phyloP scores from a whole-genome alignment of 2,113 vertebrate species.

The Spilogale gracilis region DNA sequence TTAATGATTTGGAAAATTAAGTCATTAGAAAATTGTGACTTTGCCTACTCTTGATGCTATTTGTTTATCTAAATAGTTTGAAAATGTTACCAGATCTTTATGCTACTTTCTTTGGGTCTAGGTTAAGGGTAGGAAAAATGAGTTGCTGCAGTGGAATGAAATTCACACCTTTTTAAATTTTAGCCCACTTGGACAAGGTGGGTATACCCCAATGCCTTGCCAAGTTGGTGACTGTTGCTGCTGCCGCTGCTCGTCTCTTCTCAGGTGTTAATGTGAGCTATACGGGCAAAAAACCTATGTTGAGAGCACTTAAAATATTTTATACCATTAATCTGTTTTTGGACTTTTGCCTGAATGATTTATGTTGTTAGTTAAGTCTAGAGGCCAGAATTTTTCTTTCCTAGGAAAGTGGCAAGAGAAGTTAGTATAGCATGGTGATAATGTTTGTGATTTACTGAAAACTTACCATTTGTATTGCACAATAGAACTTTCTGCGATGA shows the following conservation, averaged over 20 bases:
- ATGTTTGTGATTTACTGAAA: conserved; percentile 21
- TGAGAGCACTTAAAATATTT: conserved; percentile 47
- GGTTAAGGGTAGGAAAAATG: not conserved
- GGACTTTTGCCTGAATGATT: conserved; percentile 30
- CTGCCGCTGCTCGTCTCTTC: not conserved
- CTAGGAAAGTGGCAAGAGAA: conserved; percentile 19
- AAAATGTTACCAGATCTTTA: not conserved
- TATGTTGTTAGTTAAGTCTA: conserved; percentile 25
- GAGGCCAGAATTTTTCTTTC: conserved; percentile 55
- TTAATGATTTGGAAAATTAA: conserved; percentile 25
- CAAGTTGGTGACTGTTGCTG: not conserved
- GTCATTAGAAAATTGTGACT: conserved; percentile 41
- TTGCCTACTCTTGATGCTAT: conserved; percentile 1
- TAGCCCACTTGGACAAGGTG: conserved; percentile 26
- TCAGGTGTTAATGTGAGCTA: not conserved
- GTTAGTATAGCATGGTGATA: not conserved
- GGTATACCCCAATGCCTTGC: not conserved
- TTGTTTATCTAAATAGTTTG: not conserved
- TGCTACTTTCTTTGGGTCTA: not conserved
- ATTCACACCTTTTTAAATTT: not conserved
- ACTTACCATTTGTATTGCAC: not conserved
- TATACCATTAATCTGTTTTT: conserved; percentile 41
- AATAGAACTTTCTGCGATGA: not conserved
- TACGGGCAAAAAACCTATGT: not conserved
- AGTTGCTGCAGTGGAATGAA: not conserved